These are phyloP conservation scores for Syrista parreyssii DNA, from an alignment of 2,888 invertebrate genomes.

Conservation along the genomic window DNA sequence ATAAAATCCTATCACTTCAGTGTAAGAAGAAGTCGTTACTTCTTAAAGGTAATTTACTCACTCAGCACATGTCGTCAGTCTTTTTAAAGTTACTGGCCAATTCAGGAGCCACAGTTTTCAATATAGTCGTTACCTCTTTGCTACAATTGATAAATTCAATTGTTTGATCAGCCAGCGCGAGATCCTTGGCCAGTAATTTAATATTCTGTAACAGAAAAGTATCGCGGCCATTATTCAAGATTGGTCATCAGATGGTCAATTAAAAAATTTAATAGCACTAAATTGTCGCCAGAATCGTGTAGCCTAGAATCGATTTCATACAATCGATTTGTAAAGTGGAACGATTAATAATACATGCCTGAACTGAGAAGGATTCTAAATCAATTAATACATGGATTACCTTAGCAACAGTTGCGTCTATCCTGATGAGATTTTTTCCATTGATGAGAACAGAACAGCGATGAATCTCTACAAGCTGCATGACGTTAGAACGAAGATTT, in stretches of 20 bases:
- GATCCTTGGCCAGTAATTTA: slow-evolving; percentile 68
- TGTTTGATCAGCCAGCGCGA: slow-evolving; percentile 67
- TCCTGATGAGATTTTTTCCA: slow-evolving; percentile 70
- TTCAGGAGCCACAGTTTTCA: slow-evolving; percentile 44
- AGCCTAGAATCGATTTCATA: not conserved
- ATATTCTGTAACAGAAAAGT: slow-evolving; percentile 67
- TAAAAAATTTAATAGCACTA: not conserved
- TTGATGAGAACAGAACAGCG: slow-evolving; percentile 62
- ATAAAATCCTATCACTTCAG: not conserved
- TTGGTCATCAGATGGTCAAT: not conserved
- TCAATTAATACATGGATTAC: slow-evolving; percentile 55
- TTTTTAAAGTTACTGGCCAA: slow-evolving; percentile 27
- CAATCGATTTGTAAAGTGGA: too few relatives aligned
- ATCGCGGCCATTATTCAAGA: slow-evolving; percentile 1
- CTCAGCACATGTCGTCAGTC: not conserved
- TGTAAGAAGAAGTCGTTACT: not conserved
- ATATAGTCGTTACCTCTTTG: slow-evolving; percentile 28
- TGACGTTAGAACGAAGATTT: slow-evolving; percentile 71
- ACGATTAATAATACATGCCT: too few relatives aligned
- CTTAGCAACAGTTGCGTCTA: slow-evolving; percentile 74
- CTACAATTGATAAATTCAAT: slow-evolving; percentile 69
- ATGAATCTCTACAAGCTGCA: slow-evolving; percentile 49
- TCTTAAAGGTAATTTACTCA: not conserved
- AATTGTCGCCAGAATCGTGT: not conserved
- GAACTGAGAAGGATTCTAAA: too few relatives aligned